phyloP scores from a whole-genome alignment of 2,113 vertebrate genomes.

The Melierax canorus region DNA sequence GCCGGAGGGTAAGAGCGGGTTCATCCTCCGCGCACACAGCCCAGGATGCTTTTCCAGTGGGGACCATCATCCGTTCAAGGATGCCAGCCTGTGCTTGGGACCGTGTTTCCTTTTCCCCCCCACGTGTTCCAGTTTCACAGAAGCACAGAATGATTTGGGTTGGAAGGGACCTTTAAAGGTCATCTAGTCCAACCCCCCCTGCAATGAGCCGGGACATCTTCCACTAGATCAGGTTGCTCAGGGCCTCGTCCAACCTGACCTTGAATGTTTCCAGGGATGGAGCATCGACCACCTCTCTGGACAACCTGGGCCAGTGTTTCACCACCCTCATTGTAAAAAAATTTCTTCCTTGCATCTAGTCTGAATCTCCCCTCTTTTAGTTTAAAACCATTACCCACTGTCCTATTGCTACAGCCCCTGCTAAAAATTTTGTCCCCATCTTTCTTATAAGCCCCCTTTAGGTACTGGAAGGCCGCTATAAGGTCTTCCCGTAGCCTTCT shows the following conservation, averaged over 20 bases:
- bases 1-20: slow-evolving; percentile 79
- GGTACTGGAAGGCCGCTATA: rapidly evolving
- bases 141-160: rapidly evolving
- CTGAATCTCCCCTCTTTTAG: background rate
- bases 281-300: background rate
- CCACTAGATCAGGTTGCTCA: background rate
- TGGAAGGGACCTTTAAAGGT: background rate
- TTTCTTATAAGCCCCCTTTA: background rate
- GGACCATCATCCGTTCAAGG: rapidly evolving
- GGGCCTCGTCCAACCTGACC: rapidly evolving
- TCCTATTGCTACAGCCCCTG: rapidly evolving
- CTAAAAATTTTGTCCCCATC: background rate
- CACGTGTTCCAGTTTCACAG: background rate
- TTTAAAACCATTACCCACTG: background rate
- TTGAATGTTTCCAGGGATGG: background rate
- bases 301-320: rapidly evolving
- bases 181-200: background rate
- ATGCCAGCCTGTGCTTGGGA: background rate
- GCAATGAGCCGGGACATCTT: background rate
- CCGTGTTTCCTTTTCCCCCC: rapidly evolving
- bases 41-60: background rate
- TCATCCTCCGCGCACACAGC: rapidly evolving
- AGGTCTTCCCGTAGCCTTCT: background rate
- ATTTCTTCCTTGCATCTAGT: background rate
- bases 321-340: background rate